phyloP scores from a whole-genome alignment of 2,888 invertebrate genomes.

The Perizoma affinitatum region DNA sequence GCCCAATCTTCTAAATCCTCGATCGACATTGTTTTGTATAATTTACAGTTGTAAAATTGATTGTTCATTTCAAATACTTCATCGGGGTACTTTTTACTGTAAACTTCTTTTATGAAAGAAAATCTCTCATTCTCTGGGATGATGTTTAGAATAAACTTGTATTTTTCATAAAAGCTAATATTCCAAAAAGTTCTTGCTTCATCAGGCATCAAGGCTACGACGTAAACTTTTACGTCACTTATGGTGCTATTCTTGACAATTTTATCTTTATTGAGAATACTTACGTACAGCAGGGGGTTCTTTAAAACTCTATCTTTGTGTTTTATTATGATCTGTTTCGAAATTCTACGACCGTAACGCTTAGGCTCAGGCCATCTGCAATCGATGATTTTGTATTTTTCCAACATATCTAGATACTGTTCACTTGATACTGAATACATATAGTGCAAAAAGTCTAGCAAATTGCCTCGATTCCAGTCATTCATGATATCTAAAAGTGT shows the following conservation, averaged over 20 bases:
- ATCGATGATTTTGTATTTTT: conserved; percentile 38
- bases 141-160: conserved; percentile 50
- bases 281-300: conserved; percentile 50
- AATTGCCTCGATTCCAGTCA: conserved; percentile 1
- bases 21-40: conserved; percentile 39
- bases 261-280: conserved; percentile 44
- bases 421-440: conserved; percentile 43
- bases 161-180: conserved; percentile 42
- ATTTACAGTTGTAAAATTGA: conserved; percentile 23
- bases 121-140: conserved; percentile 47
- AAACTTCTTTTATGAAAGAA: conserved; percentile 44
- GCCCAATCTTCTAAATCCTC: conserved; percentile 49
- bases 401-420: conserved; percentile 57
- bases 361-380: neutral
- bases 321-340: conserved; percentile 52
- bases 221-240: conserved; percentile 54
- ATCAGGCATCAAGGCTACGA: conserved; percentile 47
- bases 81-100: conserved; percentile 42
- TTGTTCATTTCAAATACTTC: conserved; percentile 45
- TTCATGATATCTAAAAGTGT: conserved; percentile 20
- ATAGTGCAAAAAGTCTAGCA: conserved; percentile 24
- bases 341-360: conserved; percentile 50
- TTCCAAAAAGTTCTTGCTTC: conserved; percentile 48
- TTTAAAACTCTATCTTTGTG: conserved; percentile 55
- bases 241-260: conserved; percentile 45